Evolutionary conservation across 2,797 vertebrate species (phyloP).

Genomic region (Myotis pilosus): DNA sequence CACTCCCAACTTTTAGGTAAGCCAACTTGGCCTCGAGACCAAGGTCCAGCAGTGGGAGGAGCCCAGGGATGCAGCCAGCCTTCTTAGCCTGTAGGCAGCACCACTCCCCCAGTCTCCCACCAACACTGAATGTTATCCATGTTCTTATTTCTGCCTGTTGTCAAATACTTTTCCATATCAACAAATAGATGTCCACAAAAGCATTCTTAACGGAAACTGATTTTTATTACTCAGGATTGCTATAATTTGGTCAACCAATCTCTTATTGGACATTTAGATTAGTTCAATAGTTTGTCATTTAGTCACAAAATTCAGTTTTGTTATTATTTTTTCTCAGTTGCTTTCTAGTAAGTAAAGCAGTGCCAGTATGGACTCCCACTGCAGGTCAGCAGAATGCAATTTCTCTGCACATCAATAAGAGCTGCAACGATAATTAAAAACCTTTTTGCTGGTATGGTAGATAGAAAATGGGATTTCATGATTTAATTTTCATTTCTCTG

Average conservation of each 20-base stretch:
- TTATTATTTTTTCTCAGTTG: background rate
- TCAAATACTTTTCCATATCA: background rate
- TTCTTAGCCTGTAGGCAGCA: background rate
- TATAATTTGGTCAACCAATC: background rate
- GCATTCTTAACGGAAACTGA: background rate
- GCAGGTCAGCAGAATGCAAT: background rate
- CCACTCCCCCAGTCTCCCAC: background rate
- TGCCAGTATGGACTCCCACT: background rate
- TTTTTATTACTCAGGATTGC: background rate
- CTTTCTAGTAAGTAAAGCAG: background rate
- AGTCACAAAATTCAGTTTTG: background rate
- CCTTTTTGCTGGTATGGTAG: background rate
- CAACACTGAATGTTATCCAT: background rate
- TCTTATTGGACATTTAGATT: background rate
- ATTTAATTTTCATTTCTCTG: background rate
- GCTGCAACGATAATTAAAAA: background rate
- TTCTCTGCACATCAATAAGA: background rate
- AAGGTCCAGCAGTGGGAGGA: background rate
- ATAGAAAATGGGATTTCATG: background rate
- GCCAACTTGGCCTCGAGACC: background rate
- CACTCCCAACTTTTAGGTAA: background rate
- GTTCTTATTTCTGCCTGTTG: background rate
- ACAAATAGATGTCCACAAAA: background rate
- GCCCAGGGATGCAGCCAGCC: background rate
- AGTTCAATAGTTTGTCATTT: background rate